phyloP scores from a whole-genome alignment of 1,140 invertebrate species.

The Pseudomyrmex cubaensis region DNA sequence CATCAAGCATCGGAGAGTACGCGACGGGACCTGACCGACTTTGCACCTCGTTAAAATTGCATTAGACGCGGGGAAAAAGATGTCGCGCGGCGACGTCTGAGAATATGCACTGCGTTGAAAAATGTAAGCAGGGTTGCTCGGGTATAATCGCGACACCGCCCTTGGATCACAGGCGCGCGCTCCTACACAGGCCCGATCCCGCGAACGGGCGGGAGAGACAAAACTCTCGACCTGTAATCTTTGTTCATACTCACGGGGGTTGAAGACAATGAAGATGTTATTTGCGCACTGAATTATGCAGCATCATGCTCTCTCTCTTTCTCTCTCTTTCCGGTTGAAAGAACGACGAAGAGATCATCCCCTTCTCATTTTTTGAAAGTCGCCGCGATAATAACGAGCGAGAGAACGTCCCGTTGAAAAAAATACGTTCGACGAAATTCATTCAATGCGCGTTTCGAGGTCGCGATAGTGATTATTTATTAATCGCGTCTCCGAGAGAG shows the following conservation, averaged over 20 bases:
- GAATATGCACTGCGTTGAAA: conserved; percentile 50
- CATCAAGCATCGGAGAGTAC: conserved; percentile 56
- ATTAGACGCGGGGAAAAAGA: conserved; percentile 63
- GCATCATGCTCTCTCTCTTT: not conserved
- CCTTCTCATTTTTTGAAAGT: conserved; percentile 33
- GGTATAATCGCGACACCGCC: conserved; percentile 31
- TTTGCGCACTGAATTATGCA: conserved; percentile 53
- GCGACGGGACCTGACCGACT: conserved; percentile 68
- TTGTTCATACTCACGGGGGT: not conserved
- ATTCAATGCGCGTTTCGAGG: not conserved
- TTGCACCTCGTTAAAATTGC: conserved; percentile 74
- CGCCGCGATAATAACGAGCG: not conserved
- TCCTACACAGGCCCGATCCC: too few species aligned
- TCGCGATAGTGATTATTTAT: not conserved
- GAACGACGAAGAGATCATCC: not conserved
- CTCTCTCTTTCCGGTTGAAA: not conserved
- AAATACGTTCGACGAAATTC: not conserved
- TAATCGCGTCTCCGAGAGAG: not conserved
- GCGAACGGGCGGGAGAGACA: too few species aligned
- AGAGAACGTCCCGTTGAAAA: not conserved
- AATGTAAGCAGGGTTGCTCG: conserved; percentile 50
- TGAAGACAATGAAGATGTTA: not conserved
- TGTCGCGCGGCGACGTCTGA: conserved; percentile 49
- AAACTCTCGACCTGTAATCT: not conserved
- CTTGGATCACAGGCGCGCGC: not conserved